phyloP scores from a whole-genome alignment of 2,113 vertebrate species.

The Xiphophorus couchianus region DNA sequence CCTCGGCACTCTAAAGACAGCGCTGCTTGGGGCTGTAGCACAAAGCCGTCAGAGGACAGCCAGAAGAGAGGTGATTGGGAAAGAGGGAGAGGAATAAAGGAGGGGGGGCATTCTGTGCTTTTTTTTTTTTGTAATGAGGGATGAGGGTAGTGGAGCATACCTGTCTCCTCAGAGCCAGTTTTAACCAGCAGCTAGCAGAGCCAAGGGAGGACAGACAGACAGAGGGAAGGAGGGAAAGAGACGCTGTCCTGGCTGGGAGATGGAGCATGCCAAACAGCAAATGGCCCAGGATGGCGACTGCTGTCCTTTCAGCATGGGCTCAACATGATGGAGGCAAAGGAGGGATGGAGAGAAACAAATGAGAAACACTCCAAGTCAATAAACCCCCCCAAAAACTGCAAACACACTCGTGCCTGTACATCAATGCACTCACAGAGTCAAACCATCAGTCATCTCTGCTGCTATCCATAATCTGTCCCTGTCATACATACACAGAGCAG shows the following conservation, averaged over 20 bases:
- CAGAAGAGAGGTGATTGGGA: constrained; percentile 34
- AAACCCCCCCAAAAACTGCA: background rate
- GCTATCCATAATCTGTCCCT: constrained; percentile 57
- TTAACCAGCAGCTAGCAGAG: constrained; percentile 55
- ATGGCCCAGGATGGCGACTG: constrained; percentile 45
- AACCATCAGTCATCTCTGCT: constrained; percentile 40
- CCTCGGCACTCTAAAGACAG: constrained; percentile 38
- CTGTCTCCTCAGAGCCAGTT: constrained; percentile 55
- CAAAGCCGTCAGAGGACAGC: constrained; percentile 53
- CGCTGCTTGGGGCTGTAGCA: constrained; percentile 53
- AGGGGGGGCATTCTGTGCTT: constrained; percentile 42
- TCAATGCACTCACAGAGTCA: constrained; percentile 42
- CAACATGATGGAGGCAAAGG: constrained; percentile 32
- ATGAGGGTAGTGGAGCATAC: constrained; percentile 55
- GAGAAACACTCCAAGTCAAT: constrained; percentile 47
- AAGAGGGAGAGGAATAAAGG: constrained; percentile 16
- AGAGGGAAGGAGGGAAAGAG: constrained; percentile 19
- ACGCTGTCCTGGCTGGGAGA: constrained; percentile 48
- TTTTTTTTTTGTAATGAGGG: constrained; percentile 1
- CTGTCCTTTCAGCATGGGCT: constrained; percentile 50
- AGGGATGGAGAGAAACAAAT: constrained; percentile 37
- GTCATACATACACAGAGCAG: constrained; percentile 76
- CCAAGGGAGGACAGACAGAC: constrained; percentile 31
- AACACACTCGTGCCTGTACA: constrained; percentile 28
- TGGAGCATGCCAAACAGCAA: constrained; percentile 61